Evolutionary conservation across 2,797 vertebrate species (phyloP), one percentile per base, ranked within the genome.

Genomic region (Gambelia wislizenii): DNA sequence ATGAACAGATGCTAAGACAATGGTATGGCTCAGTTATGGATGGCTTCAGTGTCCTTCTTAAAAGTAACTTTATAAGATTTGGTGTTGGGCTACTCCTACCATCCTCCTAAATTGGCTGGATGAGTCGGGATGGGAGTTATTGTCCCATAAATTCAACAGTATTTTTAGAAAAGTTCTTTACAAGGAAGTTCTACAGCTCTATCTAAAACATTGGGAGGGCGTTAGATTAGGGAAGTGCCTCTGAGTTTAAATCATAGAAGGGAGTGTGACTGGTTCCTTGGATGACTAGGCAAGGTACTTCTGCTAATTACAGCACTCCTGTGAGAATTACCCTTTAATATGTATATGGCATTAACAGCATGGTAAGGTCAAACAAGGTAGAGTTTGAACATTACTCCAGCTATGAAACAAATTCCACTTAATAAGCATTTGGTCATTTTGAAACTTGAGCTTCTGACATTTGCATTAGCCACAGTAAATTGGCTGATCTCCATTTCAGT

Each of bases 391-490:
- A 42, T 42, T 52, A 47, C 49, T 81, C 44, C 67, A 39, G 13
- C 25, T 44, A 74, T 30, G 69, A 81, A 82, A n/a, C 33, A 74
- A 56, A 74, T 74, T 82, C 59, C 36, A 49, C 69, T 72, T 44
- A 70, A 59, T 59, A 83, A 75, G n/a, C 42, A 42, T 93, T 81
- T 83, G 94, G 92, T 85, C 84, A 85, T 87, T 88, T 88, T 91
- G 87, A 93, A 81, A 85, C 90, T 47, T 64, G 56, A 83, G 89
- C 83, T 92, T 79, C 13, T 92, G 81, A 77, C 89, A 92, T 92
- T 94, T 93, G 94, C 54, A 88, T 89, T 54, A 90, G 75, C 64
- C 85, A 78, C 47, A 92, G 80, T 80, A 95, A 94, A 95, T 87
- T 94, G 79, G 69, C 33, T 27, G 83, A 92, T 93, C 77, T 87